These are phyloP conservation scores for Hephaestus fuliginosus DNA, from an alignment of 2,797 vertebrate genomes.

Conservation along the genomic window DNA sequence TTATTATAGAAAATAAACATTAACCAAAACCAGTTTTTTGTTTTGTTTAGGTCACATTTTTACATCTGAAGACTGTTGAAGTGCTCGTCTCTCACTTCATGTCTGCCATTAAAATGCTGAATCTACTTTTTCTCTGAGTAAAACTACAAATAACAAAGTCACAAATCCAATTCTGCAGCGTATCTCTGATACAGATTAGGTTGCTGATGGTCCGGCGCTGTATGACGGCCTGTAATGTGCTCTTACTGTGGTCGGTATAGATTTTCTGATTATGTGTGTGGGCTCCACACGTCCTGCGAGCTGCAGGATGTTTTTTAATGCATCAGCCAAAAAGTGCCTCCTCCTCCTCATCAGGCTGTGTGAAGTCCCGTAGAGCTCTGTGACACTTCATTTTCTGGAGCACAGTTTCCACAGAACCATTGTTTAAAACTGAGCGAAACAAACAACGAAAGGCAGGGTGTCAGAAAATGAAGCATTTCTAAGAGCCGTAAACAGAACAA, in stretches of 20 bases:
- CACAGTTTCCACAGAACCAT: slow-evolving; percentile 25
- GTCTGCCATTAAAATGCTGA: slow-evolving; percentile 22
- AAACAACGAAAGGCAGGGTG: not conserved
- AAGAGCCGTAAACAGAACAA: not conserved
- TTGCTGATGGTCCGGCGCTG: slow-evolving; percentile 6
- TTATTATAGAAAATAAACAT: not conserved
- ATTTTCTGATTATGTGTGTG: slow-evolving; percentile 47
- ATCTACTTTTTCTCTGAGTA: slow-evolving; percentile 18
- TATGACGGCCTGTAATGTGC: slow-evolving; percentile 8
- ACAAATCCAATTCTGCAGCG: slow-evolving; percentile 23
- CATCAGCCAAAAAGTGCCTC: slow-evolving; percentile 18
- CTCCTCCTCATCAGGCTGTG: slow-evolving; percentile 11
- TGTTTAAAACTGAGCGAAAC: slow-evolving; percentile 10
- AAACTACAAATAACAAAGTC: slow-evolving; percentile 8
- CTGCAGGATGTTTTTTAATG: slow-evolving; percentile 40
- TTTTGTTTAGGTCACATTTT: not conserved
- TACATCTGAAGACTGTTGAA: not conserved
- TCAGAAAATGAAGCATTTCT: slow-evolving; percentile 3
- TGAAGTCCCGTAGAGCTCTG: slow-evolving; percentile 24
- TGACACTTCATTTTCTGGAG: slow-evolving; percentile 39
- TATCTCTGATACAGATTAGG: not conserved
- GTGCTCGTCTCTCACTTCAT: not conserved
- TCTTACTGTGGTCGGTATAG: slow-evolving; percentile 18
- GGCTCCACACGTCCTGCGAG: slow-evolving; percentile 39
- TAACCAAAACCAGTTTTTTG: not conserved